Conservation (phyloP, 2,888 invertebrate species). For the Lithophane leautieri region DNA sequence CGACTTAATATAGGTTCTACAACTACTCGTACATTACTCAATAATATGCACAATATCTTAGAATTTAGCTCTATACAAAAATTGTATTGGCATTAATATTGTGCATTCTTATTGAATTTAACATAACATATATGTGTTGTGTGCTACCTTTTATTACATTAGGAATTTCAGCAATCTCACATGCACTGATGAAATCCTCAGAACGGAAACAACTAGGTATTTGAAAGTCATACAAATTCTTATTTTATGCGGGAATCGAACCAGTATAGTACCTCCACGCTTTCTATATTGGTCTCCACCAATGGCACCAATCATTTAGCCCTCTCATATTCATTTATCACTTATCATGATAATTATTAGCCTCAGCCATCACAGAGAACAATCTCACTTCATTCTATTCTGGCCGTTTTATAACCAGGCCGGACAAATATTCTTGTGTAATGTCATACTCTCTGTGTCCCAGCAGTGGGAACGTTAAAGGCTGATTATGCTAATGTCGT, state of each 20-base stretch:
- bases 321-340: not conserved
- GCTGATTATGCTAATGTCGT: not conserved
- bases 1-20: conserved; percentile 1
- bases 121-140: conserved; percentile 15
- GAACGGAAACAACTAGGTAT: not conserved
- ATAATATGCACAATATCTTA: conserved; percentile 7
- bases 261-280: not conserved
- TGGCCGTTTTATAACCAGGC: not conserved
- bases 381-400: not conserved
- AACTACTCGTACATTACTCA: conserved; percentile 11
- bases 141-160: not conserved
- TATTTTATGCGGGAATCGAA: not conserved
- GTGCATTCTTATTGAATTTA: conserved; percentile 12
- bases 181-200: not conserved
- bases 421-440: not conserved
- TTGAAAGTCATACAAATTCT: no score
- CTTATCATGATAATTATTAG: not conserved
- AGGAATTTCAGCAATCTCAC: not conserved
- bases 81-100: not conserved
- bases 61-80: not conserved
- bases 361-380: not conserved
- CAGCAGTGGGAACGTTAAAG: no score
- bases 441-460: not conserved
- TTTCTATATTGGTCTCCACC: not conserved
- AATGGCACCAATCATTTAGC: not conserved